Evolutionary conservation across 2,888 invertebrate species (phyloP), one percentile per base, ranked within the genome.

Genomic region (Cheilosia urbana): DNA sequence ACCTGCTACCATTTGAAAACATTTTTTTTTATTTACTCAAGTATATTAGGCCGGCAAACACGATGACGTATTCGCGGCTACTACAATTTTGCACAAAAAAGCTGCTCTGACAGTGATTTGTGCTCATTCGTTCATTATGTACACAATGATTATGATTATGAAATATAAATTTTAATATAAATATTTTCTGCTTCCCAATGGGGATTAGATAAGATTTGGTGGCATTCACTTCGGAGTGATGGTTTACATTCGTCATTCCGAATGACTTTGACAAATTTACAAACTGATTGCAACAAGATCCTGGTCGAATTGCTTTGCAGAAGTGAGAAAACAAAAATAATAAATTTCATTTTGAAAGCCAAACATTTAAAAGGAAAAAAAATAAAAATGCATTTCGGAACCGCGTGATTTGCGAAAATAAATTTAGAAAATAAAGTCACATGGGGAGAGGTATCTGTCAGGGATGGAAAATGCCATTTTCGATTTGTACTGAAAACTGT

Each of bases 201-300:
- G 15, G 21, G 62, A 73, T 73, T 63, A 73, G 72, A 73, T 73
- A 63, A 62, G 24, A 45, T 53, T 30, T 42, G 21, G 19, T 21
- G 40, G 11, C n/a, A 13, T 19, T 17, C 5, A 13, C 27, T 34
- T 53, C 1, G 13, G 13, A 13, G 1, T 37, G 13, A 37, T 37
- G 1, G 13, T 13, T 37, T 37, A 34, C n/a, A 34, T 9, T 34
- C 47, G 3, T 63, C 21, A 37, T 37, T 13, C 13, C 17, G n/a
- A 65, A 51, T 66, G 24, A 66, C 40, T 53, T 66, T 34, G 51
- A 65, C 15, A 21, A 65, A n/a, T 21, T 1, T 11, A 34, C 1
- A 24, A 6, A 11, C n/a, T 53, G 53, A 40, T 40, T 66, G 17
- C 24, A 40, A 40, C 53, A 53, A 53, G 66, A 53, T 42, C 66